phyloP scores from a whole-genome alignment of 2,888 invertebrate species.

The Agonopterix subpropinquella region DNA sequence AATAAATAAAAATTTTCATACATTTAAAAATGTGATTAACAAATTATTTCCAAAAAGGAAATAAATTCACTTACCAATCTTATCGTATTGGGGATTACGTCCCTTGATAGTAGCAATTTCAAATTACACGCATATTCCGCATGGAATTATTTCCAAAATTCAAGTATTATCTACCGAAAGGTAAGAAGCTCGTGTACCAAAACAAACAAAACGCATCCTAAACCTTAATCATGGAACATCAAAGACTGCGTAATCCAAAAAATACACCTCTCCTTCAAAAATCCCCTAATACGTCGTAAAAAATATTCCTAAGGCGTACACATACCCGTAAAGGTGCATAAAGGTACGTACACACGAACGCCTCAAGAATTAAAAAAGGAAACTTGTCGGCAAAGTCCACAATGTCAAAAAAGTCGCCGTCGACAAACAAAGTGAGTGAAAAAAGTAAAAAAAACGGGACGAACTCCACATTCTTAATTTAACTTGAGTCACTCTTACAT shows the following conservation, averaged over 20 bases:
- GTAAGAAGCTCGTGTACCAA: slow-evolving; percentile 23
- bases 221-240: slow-evolving; percentile 54
- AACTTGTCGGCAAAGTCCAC: slow-evolving; percentile 55
- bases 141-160: too few relatives aligned
- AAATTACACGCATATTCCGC: too few relatives aligned
- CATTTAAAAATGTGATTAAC: too few relatives aligned
- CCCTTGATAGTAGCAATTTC: too few relatives aligned
- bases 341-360: slow-evolving; percentile 59
- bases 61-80: too few relatives aligned
- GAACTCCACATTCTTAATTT: slow-evolving; percentile 75
- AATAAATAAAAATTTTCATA: too few relatives aligned
- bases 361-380: slow-evolving; percentile 61
- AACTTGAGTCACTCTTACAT: slow-evolving; percentile 74
- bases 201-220: slow-evolving; percentile 62
- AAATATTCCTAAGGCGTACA: slow-evolving; percentile 33
- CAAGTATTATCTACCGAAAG: too few relatives aligned
- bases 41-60: too few relatives aligned
- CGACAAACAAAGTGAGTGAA: slow-evolving; percentile 66
- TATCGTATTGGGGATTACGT: too few relatives aligned
- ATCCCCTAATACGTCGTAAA: slow-evolving; percentile 58
- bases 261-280: slow-evolving; percentile 53
- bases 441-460: slow-evolving; percentile 47
- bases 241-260: slow-evolving; percentile 66
- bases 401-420: slow-evolving; percentile 72
- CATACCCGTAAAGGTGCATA: slow-evolving; percentile 40